These are phyloP conservation scores for Zelleria hepariella DNA, from an alignment of 2,888 invertebrate species.

Conservation along the genomic window DNA sequence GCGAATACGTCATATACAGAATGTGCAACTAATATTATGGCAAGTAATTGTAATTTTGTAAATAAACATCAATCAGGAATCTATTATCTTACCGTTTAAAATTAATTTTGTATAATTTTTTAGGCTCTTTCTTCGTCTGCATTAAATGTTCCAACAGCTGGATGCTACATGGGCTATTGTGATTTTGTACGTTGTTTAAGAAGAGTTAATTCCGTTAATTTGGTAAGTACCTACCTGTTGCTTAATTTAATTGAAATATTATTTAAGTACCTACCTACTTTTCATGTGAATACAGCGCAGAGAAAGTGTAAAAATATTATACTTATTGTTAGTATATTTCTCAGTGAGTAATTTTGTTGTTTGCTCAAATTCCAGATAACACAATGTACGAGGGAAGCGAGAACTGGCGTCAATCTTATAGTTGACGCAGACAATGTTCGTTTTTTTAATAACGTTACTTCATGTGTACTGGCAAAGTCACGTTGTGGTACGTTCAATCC, in stretches of 20 bases:
- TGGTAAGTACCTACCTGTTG: slow-evolving; percentile 43
- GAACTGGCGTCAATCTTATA: slow-evolving; percentile 60
- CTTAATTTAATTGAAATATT: neutral
- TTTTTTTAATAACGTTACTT: slow-evolving; percentile 75
- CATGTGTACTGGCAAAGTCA: slow-evolving; percentile 75
- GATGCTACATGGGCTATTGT: slow-evolving; percentile 74
- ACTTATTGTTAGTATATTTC: too few species aligned
- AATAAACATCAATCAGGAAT: too few species aligned
- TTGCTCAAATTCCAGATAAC: slow-evolving; percentile 68
- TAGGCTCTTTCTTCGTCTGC: slow-evolving; percentile 57
- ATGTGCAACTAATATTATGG: slow-evolving; percentile 65
- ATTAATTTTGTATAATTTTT: too few species aligned
- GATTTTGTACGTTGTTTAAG: slow-evolving; percentile 74
- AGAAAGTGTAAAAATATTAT: too few species aligned
- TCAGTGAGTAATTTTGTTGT: neutral
- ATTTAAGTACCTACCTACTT: too few species aligned
- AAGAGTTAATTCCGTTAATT: slow-evolving; percentile 66
- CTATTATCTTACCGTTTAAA: too few species aligned
- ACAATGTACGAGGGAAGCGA: slow-evolving; percentile 66
- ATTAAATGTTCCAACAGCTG: slow-evolving; percentile 57
- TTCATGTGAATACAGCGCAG: too few species aligned
- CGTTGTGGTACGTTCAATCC: slow-evolving; percentile 76
- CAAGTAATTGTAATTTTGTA: slow-evolving; percentile 23
- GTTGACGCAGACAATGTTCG: slow-evolving; percentile 63
- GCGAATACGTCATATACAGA: slow-evolving; percentile 58